These are phyloP conservation scores for Catostomus latipinnis DNA, from an alignment of 2,797 vertebrate species.

Conservation along the genomic window DNA sequence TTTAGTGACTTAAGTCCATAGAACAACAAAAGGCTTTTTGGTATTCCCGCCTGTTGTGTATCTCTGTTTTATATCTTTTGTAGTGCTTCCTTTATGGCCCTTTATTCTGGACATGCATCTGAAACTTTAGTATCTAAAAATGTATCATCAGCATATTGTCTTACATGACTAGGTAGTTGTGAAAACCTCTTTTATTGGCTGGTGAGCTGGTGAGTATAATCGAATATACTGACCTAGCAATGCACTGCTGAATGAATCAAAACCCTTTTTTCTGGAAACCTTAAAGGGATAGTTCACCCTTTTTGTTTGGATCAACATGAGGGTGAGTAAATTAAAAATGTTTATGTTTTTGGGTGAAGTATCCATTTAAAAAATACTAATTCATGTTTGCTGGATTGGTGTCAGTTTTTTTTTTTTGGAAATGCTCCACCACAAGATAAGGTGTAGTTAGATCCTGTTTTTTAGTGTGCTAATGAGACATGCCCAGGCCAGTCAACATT, in stretches of 20 bases:
- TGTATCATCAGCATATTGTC: not conserved
- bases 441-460: not conserved
- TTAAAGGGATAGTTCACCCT: no score
- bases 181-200: not conserved
- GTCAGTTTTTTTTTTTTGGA: no score
- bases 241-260: no score
- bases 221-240: no score
- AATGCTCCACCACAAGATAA: no score
- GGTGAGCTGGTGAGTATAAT: not conserved
- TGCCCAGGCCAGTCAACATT: not conserved
- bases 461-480: not conserved
- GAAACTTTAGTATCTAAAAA: conserved; percentile 3
- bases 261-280: no score
- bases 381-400: no score
- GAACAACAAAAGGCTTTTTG: not conserved
- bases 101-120: conserved; percentile 11
- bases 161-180: not conserved
- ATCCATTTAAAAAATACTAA: no score
- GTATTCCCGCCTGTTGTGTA: not conserved
- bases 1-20: not conserved
- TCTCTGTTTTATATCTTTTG: not conserved
- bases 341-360: no score
- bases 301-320: no score
- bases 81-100: not conserved
- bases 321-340: no score